Base-by-base conservation (phyloP, 64 coral and sea anemone genomes). In the Exaiptasia diaphana region DNA sequence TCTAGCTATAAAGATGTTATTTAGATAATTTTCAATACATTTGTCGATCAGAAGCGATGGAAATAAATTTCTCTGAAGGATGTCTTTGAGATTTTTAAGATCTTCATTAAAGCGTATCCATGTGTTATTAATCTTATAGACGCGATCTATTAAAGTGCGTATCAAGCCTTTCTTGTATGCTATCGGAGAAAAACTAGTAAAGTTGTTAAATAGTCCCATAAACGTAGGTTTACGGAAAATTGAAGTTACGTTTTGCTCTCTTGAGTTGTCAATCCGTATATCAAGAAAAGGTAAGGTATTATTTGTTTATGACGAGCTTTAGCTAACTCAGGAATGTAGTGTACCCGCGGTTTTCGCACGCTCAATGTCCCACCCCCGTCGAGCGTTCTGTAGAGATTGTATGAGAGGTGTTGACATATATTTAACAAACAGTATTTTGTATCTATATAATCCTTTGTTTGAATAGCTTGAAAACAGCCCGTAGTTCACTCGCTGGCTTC, bases 61-160 rank as follows among this genome's bases (percentile, higher is more conserved):
- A 52, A 55, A 76, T 53, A 76, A 49, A 20, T 76, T 76, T 35
- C 54, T 76, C 50, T 54, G 17, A 54, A 54, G 50, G 24, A 54
- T 54, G 24, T 54, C 50, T 20, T 20, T 54, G 24, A 54, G 50
- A 54, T 22, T 20, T 54, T 22, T 22, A 54, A 54, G 50, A 54
- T 54, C 50, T 20, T 20, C 50, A 54, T 54, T 54, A 22, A 54
- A 54, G 24, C 24, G 50, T 54, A 22, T 54, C 68, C 73, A 76
- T 1, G 45, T 55, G 22, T 76, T 76, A 50, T 76, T 77, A 10
- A 58, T 77, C 32, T 77, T 77, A 23, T 39, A 57, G 5, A 24
- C 20, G 7, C 50, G 48, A 28, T 76, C 73, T 14, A 76, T 28
- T 17, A 76, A 52, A 1, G 73, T 76, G 12, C 41, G 48, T 15